Evolutionary conservation across 2,797 vertebrate species (phyloP).

Genomic region (Onychomys torridus): DNA sequence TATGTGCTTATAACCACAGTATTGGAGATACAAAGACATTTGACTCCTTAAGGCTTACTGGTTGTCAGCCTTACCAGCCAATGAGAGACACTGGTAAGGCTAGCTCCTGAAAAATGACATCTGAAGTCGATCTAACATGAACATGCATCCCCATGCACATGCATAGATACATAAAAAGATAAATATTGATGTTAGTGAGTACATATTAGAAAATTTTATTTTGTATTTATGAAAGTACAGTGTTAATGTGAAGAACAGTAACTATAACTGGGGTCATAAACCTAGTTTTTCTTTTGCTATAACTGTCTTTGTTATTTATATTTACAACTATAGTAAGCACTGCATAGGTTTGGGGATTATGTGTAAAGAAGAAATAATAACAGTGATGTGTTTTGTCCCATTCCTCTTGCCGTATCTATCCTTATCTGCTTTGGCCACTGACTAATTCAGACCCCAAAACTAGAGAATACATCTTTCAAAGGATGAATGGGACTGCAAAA

Average conservation of each 20-base stretch:
- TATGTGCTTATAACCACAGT: not conserved
- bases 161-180: not conserved
- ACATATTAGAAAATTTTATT: not conserved
- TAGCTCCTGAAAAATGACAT: not conserved
- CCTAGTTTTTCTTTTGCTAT: not conserved
- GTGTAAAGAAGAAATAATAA: not conserved
- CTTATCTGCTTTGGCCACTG: not conserved
- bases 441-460: not conserved
- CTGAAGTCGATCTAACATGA: not conserved
- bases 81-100: not conserved
- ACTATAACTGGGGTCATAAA: not conserved
- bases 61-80: not conserved
- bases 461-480: not conserved
- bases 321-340: not conserved
- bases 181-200: not conserved
- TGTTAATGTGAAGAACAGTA: not conserved
- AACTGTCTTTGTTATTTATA: not conserved
- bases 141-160: not conserved
- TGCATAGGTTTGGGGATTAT: not conserved
- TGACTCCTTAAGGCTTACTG: not conserved
- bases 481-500: not conserved
- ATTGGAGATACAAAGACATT: not conserved
- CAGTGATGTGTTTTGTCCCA: not conserved
- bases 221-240: not conserved
- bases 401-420: not conserved